Percentiles rank a stretch among this genome's conserved stretches.
Evolutionary conservation across 2,888 invertebrate genomes (phyloP).

Genomic region (Drosophila borborema): DNA sequence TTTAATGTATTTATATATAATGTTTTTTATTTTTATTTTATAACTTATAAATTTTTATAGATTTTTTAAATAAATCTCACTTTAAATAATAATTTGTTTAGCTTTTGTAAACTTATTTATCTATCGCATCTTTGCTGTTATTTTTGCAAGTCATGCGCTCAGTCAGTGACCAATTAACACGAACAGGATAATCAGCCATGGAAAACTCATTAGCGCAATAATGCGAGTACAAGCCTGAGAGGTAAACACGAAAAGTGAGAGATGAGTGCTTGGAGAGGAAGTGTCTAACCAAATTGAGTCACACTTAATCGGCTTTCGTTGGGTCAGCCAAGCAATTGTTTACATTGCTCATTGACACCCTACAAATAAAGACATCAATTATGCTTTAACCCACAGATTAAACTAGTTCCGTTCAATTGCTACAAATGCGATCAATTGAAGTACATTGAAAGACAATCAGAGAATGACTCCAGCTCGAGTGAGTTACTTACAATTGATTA

Average conservation of each 20-base stretch:
- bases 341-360: conserved; percentile 17
- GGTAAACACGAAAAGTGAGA: conserved; percentile 1
- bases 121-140: background rate
- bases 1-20: no score
- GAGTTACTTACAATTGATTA: background rate
- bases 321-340: conserved; percentile 23
- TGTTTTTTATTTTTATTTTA: no score
- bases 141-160: conserved; percentile 29
- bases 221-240: conserved; percentile 8
- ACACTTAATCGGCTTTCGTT: conserved; percentile 17
- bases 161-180: conserved; percentile 45
- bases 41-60: no score
- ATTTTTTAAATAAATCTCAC: no score
- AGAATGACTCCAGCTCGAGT: background rate
- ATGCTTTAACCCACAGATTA: background rate
- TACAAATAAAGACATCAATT: background rate
- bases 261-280: background rate
- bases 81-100: no score
- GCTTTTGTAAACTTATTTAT: no score
- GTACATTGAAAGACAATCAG: background rate
- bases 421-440: background rate
- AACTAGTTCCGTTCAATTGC: background rate
- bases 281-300: conserved; percentile 22
- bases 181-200: conserved; percentile 42
- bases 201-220: conserved; percentile 41